phyloP scores from a whole-genome alignment of 35 echinoderm and acorn worm species.

The Eucidaris tribuloides region DNA sequence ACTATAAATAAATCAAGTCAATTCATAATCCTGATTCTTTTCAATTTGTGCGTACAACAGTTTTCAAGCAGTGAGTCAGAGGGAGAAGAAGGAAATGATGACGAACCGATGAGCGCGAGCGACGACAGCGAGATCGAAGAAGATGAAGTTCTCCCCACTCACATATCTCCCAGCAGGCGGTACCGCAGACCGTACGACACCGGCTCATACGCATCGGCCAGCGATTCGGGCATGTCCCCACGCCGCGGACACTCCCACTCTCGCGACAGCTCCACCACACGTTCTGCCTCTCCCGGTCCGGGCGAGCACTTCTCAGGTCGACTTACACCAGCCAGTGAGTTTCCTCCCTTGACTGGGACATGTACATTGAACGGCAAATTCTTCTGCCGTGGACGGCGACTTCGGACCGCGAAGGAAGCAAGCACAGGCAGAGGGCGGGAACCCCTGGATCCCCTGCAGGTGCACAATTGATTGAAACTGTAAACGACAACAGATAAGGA shows the following conservation, averaged over 20 bases:
- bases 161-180: background rate
- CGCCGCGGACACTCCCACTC: background rate
- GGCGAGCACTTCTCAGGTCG: constrained; percentile 57
- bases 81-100: constrained; percentile 6
- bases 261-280: constrained; percentile 24
- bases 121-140: background rate
- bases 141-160: background rate
- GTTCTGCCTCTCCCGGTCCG: constrained; percentile 30
- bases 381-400: background rate
- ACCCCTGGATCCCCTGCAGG: constrained; percentile 43
- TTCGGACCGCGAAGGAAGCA: background rate
- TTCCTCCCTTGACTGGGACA: constrained; percentile 87
- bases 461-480: constrained; percentile 50
- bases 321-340: constrained; percentile 65
- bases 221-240: background rate
- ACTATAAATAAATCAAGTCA: too few species aligned
- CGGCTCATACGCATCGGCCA: too few species aligned
- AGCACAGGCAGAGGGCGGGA: constrained; percentile 5
- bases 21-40: too few species aligned
- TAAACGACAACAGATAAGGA: constrained; percentile 68
- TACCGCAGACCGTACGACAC: background rate
- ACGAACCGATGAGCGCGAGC: constrained; percentile 3
- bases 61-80: background rate
- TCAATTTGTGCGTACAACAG: too few species aligned
- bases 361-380: constrained; percentile 46